A percentile compares a stretch with the other conserved stretches of the same genome.
Evolutionary conservation across 2,113 vertebrate species (phyloP).

Genomic region (Climacteris rufus): DNA sequence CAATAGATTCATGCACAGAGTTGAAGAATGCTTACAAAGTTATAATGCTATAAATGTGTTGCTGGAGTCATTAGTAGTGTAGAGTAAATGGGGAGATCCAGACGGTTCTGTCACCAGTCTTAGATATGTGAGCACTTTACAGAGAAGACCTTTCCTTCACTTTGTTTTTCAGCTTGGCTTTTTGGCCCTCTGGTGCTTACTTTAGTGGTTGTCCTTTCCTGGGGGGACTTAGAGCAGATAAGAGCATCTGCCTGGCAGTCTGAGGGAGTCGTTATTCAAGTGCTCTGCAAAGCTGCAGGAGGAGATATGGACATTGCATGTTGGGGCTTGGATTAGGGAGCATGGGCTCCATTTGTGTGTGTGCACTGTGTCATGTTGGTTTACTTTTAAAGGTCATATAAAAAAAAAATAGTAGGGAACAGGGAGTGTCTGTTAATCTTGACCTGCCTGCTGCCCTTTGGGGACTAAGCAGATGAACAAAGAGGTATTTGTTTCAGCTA

Average conservation of each 20-base stretch:
- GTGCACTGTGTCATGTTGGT: background rate
- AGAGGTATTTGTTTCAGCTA: background rate
- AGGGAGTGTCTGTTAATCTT: background rate
- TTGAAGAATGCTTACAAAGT: background rate
- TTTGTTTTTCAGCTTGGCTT: background rate
- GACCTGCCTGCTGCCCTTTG: background rate
- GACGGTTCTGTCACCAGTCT: background rate
- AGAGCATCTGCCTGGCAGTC: background rate
- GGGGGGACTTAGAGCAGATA: background rate
- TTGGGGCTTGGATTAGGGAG: background rate
- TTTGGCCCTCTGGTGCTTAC: background rate
- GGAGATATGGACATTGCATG: background rate
- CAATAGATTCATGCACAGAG: background rate
- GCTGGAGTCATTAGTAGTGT: background rate
- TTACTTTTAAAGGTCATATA: background rate
- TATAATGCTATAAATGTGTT: background rate
- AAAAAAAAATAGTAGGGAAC: background rate
- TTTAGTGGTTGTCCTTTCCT: background rate
- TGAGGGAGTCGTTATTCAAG: background rate
- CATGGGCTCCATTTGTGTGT: rapidly evolving
- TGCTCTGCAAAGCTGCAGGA: background rate
- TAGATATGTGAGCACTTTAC: background rate
- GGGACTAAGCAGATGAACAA: background rate
- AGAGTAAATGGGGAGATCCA: background rate
- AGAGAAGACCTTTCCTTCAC: background rate